These are phyloP conservation scores for Tragulus kanchil DNA, from an alignment of 2,113 vertebrate species.

Conservation along the genomic window DNA sequence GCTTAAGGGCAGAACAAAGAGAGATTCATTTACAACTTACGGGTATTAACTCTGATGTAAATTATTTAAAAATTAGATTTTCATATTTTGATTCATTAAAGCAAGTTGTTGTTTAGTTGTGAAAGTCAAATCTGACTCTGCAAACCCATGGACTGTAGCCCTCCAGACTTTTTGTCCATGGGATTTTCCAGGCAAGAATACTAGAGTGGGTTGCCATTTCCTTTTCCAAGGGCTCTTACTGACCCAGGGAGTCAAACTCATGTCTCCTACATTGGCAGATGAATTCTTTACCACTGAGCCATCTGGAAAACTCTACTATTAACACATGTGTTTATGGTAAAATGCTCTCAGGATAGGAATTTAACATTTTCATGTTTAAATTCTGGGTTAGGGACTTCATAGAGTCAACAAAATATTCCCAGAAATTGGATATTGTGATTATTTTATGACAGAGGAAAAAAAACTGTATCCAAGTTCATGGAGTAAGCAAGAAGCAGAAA, in stretches of 20 bases:
- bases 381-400: not conserved
- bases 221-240: no score
- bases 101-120: no score
- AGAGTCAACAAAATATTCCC: not conserved
- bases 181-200: no score
- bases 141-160: no score
- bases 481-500: not conserved
- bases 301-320: no score
- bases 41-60: not conserved
- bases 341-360: not conserved
- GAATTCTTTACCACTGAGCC: no score
- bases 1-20: not conserved
- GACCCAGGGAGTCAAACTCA: no score
- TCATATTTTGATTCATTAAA: constrained; percentile 35
- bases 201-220: no score
- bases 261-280: no score
- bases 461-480: not conserved
- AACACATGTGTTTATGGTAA: not conserved
- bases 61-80: constrained; percentile 44
- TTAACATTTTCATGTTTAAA: not conserved
- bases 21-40: not conserved
- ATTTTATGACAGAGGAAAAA: constrained; percentile 21
- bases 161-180: no score
- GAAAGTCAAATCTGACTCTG: no score
- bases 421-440: not conserved